A percentile compares a stretch with the other conserved stretches of the same genome.
phyloP scores from a whole-genome alignment of 2,113 vertebrate genomes.

The Maccullochella peelii region DNA sequence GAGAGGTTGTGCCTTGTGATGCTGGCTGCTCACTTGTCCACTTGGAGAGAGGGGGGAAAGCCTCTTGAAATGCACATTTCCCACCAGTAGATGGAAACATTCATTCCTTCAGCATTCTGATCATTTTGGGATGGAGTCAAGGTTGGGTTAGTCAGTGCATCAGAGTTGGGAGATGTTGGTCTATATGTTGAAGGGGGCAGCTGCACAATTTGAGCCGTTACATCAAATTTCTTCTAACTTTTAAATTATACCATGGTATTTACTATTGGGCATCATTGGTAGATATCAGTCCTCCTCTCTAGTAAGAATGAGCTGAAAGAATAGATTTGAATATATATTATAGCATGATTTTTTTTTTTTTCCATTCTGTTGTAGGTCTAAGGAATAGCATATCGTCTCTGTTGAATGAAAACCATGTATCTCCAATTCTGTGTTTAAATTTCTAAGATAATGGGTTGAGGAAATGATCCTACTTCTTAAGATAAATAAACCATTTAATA shows the following conservation, averaged over 20 bases:
- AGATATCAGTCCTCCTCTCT: background rate
- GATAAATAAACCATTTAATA: background rate
- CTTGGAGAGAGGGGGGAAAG: background rate
- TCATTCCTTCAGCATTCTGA: conserved; percentile 60
- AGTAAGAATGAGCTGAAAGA: background rate
- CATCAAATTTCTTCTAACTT: background rate
- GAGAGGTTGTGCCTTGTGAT: conserved; percentile 66
- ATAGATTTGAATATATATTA: background rate
- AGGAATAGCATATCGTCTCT: background rate
- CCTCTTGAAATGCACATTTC: conserved; percentile 63
- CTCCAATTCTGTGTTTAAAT: background rate
- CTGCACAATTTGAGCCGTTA: conserved; percentile 5
- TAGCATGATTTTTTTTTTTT: background rate
- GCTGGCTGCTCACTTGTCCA: conserved; percentile 56
- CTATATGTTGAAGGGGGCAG: background rate
- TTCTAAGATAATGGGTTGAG: background rate
- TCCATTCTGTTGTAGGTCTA: background rate
- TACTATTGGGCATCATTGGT: background rate
- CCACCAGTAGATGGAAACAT: conserved; percentile 84
- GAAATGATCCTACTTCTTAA: background rate
- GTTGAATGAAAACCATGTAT: background rate
- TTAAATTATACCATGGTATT: background rate
- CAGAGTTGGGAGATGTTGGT: background rate
- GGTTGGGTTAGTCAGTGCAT: conserved; percentile 11
- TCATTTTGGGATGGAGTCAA: conserved; percentile 42